These are phyloP conservation scores for Arnoldichthys spilopterus DNA, from an alignment of 2,797 vertebrate genomes.

Conservation along the genomic window DNA sequence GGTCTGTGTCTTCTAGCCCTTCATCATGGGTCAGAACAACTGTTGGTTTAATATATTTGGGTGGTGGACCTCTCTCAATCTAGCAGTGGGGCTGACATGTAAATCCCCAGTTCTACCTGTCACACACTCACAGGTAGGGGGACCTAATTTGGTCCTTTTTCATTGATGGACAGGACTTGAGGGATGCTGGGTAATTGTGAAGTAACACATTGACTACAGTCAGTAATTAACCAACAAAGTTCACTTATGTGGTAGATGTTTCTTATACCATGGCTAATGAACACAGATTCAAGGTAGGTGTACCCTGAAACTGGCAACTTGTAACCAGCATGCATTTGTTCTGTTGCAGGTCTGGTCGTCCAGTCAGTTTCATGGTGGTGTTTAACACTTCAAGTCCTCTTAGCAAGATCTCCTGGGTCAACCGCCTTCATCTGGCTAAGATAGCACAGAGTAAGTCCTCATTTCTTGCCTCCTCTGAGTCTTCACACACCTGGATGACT, in stretches of 20 bases:
- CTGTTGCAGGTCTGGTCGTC: constrained; percentile 84
- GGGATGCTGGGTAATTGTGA: too few species aligned
- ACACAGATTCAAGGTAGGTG: neutral
- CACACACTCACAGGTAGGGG: too few species aligned
- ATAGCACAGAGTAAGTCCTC: constrained; percentile 85
- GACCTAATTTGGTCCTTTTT: too few species aligned
- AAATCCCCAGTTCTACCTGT: too few species aligned
- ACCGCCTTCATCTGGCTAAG: constrained; percentile 88
- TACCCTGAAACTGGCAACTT: neutral
- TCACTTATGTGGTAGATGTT: neutral
- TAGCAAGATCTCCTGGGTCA: constrained; percentile 94
- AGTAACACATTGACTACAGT: too few species aligned
- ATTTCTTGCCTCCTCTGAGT: neutral
- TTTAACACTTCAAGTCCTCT: constrained; percentile 91
- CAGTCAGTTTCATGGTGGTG: constrained; percentile 90
- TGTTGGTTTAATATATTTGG: too few species aligned
- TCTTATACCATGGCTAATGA: neutral
- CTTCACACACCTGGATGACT: constrained; percentile 13
- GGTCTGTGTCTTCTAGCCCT: neutral
- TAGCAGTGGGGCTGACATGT: too few species aligned
- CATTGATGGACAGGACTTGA: too few species aligned
- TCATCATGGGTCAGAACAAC: too few species aligned
- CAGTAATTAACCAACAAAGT: neutral
- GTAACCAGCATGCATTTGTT: neutral
- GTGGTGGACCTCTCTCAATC: too few species aligned